phyloP scores from a whole-genome alignment of 92 coral and sea anemone species.

The Paramuricea clavata region DNA sequence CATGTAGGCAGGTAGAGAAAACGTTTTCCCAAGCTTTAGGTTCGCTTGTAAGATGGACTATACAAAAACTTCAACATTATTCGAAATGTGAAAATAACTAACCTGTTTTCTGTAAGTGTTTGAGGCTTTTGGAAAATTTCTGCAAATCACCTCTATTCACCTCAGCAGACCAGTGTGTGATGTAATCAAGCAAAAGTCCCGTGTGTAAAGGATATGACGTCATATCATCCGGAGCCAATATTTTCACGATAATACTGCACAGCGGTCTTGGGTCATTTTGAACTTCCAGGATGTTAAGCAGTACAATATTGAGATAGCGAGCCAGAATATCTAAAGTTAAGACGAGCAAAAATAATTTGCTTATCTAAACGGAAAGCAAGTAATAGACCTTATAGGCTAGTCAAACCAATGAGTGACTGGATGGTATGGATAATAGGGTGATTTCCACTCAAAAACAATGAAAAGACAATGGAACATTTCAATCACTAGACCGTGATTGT shows the following conservation, averaged over 20 bases:
- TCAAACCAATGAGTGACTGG: too few relatives aligned
- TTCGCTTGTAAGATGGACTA: too few relatives aligned
- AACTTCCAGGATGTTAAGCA: slow-evolving; percentile 75
- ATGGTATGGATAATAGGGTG: too few relatives aligned
- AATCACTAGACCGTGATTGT: too few relatives aligned
- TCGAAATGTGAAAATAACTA: not conserved
- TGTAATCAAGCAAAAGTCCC: slow-evolving; percentile 25
- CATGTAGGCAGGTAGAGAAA: too few relatives aligned
- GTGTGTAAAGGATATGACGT: slow-evolving; percentile 16
- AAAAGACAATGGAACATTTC: too few relatives aligned
- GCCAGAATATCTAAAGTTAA: slow-evolving; percentile 69
- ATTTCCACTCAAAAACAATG: too few relatives aligned
- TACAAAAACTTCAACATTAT: too few relatives aligned
- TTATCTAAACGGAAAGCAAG: too few relatives aligned
- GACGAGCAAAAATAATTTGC: not conserved
- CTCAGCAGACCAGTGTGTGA: slow-evolving; percentile 38
- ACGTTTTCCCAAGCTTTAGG: too few relatives aligned
- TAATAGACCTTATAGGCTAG: too few relatives aligned
- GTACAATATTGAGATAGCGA: slow-evolving; percentile 76
- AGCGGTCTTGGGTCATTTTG: slow-evolving; percentile 75
- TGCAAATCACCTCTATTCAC: not conserved
- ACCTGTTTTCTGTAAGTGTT: not conserved
- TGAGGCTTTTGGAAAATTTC: not conserved
- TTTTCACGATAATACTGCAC: slow-evolving; percentile 68
- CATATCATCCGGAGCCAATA: slow-evolving; percentile 8